Evolutionary conservation across 2,888 invertebrate genomes (phyloP).

Genomic region (Gymnosoma rotundatum): DNA sequence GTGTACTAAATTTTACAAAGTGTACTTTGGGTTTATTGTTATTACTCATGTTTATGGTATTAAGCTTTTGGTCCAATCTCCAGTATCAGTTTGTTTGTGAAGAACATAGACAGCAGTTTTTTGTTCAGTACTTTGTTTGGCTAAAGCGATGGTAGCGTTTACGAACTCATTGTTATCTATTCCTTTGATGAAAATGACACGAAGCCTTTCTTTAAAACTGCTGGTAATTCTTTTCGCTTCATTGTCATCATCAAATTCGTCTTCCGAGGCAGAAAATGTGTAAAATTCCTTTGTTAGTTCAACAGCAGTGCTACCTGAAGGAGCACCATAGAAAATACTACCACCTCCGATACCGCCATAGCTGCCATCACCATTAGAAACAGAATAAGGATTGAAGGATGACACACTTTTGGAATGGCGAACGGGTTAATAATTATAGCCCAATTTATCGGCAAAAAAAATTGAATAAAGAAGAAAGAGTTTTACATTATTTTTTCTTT

Average conservation of each 20-base stretch:
- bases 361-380: too few relatives aligned
- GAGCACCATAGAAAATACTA: too few relatives aligned
- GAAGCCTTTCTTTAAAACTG: constrained; percentile 77
- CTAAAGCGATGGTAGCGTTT: constrained; percentile 78
- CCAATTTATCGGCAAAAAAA: constrained; percentile 77
- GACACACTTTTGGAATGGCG: constrained; percentile 75
- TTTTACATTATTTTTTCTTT: not conserved
- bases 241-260: too few relatives aligned
- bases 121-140: constrained; percentile 79
- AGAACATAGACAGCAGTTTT: constrained; percentile 81
- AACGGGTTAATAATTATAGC: constrained; percentile 78
- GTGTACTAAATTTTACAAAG: constrained; percentile 80
- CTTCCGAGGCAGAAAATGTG: too few relatives aligned
- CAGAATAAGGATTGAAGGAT: constrained; percentile 74
- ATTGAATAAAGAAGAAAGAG: constrained; percentile 55
- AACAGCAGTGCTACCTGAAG: too few relatives aligned
- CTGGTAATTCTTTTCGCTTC: too few relatives aligned
- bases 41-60: constrained; percentile 74
- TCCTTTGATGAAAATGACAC: constrained; percentile 80
- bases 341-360: not conserved
- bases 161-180: constrained; percentile 79
- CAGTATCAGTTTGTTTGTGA: constrained; percentile 78
- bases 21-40: constrained; percentile 79
- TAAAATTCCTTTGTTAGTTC: too few relatives aligned
- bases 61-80: constrained; percentile 77